phyloP scores from a whole-genome alignment of 1,140 invertebrate species.

The Cydia pomonella region DNA sequence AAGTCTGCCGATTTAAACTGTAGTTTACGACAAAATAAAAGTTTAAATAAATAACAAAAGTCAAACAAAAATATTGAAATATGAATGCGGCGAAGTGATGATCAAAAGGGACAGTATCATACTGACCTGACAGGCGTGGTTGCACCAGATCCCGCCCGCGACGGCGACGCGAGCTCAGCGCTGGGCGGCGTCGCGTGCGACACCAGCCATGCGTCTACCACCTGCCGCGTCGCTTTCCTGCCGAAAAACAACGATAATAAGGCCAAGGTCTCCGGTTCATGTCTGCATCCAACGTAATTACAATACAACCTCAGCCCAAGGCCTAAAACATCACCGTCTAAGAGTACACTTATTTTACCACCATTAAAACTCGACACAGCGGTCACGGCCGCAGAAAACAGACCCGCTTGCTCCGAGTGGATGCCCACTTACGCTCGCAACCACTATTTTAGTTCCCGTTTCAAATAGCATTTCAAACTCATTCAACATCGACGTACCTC shows the following conservation, averaged over 20 bases:
- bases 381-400: background rate
- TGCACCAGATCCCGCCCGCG: slow-evolving; percentile 84
- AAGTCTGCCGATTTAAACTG: no score
- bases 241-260: slow-evolving; percentile 42
- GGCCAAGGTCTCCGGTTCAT: no score
- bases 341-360: background rate
- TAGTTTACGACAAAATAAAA: background rate
- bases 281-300: no score
- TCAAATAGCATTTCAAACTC: slow-evolving; percentile 13
- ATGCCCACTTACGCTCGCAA: slow-evolving; percentile 5
- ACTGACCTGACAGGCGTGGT: slow-evolving; percentile 91
- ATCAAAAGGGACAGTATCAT: background rate
- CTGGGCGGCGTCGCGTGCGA: slow-evolving; percentile 89
- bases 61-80: background rate
- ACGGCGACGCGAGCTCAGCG: slow-evolving; percentile 84
- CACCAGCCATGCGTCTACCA: slow-evolving; percentile 95
- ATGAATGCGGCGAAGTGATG: slow-evolving; percentile 11
- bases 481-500: background rate
- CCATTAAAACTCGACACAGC: background rate
- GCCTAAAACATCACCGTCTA: background rate
- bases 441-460: slow-evolving; percentile 18
- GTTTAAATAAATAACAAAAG: background rate
- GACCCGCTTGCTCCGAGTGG: slow-evolving; percentile 1
- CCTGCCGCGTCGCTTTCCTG: slow-evolving; percentile 94
- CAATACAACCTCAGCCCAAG: no score